Evolutionary conservation across 2,888 invertebrate genomes (phyloP).

Genomic region (Hecatera dysodea): DNA sequence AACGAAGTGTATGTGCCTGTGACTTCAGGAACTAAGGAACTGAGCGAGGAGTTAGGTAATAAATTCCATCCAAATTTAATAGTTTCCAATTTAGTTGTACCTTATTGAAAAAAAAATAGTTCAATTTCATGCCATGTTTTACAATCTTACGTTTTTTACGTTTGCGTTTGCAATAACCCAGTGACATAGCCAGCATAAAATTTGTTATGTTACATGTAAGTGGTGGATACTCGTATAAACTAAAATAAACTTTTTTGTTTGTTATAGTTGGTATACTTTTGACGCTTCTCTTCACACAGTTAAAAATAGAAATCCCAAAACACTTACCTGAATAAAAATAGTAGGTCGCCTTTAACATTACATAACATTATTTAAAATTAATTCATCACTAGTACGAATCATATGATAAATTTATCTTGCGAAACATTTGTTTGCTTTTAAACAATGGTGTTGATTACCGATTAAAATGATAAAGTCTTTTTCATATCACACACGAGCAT

Average conservation of each 20-base stretch:
- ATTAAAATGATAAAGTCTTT: conserved; percentile 18
- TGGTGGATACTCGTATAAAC: no score
- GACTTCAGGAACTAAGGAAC: no score
- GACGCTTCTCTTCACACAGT: not conserved
- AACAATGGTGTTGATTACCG: conserved; percentile 31
- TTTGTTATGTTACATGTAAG: no score
- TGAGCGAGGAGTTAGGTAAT: no score
- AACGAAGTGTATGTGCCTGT: no score
- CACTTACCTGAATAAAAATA: not conserved
- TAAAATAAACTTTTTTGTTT: not conserved
- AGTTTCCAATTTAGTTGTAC: no score
- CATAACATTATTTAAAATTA: not conserved
- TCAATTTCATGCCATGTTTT: no score
- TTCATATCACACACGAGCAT: not conserved
- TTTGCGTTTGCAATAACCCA: no score
- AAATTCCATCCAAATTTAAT: no score
- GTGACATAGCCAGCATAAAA: no score
- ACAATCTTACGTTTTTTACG: no score
- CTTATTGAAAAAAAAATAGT: no score
- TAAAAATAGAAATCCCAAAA: not conserved
- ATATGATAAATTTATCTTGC: conserved; percentile 2
- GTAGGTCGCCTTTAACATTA: not conserved
- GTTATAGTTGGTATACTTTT: not conserved
- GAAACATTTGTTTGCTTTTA: conserved; percentile 24
- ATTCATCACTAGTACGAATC: not conserved